Evolutionary conservation across 1,140 invertebrate species (phyloP).

Genomic region (Solen grandis): DNA sequence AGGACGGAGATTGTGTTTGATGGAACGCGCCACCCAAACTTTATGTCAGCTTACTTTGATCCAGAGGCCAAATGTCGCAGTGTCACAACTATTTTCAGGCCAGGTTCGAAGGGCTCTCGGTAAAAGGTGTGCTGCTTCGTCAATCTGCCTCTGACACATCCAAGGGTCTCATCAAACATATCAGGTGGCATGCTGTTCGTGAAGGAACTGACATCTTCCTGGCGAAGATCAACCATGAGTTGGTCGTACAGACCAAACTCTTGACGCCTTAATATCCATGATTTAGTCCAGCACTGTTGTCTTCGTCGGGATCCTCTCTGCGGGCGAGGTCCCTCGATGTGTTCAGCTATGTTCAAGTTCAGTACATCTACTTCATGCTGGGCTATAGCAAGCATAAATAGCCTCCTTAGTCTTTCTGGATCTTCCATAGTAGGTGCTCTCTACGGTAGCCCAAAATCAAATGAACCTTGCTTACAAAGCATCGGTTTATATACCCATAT

Average conservation of each 20-base stretch:
- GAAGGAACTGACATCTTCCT: constrained; percentile 35
- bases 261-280: constrained; percentile 35
- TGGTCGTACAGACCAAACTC: constrained; percentile 36
- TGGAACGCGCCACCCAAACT: constrained; percentile 2
- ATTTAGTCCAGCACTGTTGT: constrained; percentile 45
- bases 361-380: constrained; percentile 29
- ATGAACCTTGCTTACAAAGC: constrained; percentile 30
- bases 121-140: constrained; percentile 56
- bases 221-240: constrained; percentile 42
- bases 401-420: constrained; percentile 34
- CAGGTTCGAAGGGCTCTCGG: constrained; percentile 48
- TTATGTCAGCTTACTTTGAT: constrained; percentile 31
- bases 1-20: constrained; percentile 7
- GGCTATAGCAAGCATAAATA: constrained; percentile 7
- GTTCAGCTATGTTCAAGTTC: no score
- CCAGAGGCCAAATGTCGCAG: no score
- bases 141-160: constrained; percentile 39
- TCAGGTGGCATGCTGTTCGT: constrained; percentile 40
- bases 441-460: constrained; percentile 33
- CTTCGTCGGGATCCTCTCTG: constrained; percentile 38
- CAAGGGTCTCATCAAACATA: constrained; percentile 36
- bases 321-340: constrained; percentile 13
- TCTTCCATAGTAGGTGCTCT: constrained; percentile 42
- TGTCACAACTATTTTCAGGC: constrained; percentile 51
- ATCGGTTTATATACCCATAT: no score